Conservation (phyloP, 2,888 invertebrate genomes). For the Aporophyla nigra region DNA sequence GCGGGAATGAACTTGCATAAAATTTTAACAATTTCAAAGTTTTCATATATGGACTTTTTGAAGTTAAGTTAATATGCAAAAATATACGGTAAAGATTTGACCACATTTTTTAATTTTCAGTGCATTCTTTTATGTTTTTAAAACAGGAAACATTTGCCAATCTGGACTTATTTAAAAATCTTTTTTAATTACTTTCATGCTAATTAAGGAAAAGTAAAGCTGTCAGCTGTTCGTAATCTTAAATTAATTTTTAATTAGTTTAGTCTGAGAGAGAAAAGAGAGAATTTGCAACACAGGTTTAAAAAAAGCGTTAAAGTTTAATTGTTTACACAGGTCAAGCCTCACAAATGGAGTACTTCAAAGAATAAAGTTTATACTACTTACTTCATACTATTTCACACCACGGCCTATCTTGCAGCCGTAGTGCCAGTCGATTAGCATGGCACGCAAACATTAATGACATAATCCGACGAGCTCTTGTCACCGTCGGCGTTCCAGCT, state of each 20-base stretch:
- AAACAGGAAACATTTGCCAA: background rate
- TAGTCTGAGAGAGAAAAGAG: no score
- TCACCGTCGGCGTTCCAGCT: no score
- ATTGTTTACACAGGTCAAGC: no score
- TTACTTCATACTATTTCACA: no score
- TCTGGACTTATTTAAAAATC: slow-evolving; percentile 22
- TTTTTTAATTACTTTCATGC: slow-evolving; percentile 50
- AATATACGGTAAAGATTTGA: background rate
- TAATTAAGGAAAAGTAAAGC: slow-evolving; percentile 37
- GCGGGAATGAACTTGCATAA: slow-evolving; percentile 2
- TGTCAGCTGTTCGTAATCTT: slow-evolving; percentile 43
- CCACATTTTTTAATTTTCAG: background rate
- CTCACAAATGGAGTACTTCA: no score
- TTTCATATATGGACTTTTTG: background rate
- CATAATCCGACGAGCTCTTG: no score
- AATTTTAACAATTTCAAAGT: background rate
- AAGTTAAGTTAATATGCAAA: background rate
- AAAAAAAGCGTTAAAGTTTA: no score
- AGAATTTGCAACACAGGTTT: no score
- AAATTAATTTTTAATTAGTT: slow-evolving; percentile 19
- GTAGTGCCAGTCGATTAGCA: no score
- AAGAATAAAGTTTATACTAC: no score
- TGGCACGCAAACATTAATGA: no score
- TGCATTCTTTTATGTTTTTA: background rate
- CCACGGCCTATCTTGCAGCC: no score